These are phyloP conservation scores for Eufriesea mexicana DNA, from an alignment of 1,140 invertebrate genomes.

Conservation along the genomic window DNA sequence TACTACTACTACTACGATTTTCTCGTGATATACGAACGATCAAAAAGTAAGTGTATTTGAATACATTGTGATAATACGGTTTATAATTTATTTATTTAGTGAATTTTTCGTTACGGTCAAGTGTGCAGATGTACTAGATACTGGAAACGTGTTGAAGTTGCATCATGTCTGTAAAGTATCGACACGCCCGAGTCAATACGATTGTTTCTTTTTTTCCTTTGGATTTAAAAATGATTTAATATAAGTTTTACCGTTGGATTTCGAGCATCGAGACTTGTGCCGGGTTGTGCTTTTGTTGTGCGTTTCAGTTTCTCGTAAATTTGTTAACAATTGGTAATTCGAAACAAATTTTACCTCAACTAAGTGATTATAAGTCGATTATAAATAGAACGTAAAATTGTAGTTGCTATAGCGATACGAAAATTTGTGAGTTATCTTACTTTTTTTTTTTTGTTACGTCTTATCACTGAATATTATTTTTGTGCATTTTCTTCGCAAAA, in stretches of 20 bases:
- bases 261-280: background rate
- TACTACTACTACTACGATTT: background rate
- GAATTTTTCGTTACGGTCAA: background rate
- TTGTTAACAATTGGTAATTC: background rate
- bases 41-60: slow-evolving; percentile 18
- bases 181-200: background rate
- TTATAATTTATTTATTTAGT: background rate
- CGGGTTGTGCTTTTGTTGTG: background rate
- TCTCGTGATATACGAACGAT: slow-evolving; percentile 3
- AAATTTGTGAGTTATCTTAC: background rate
- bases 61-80: background rate
- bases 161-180: background rate
- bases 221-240: background rate
- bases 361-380: background rate
- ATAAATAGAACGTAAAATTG: background rate
- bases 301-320: background rate
- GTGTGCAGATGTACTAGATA: background rate
- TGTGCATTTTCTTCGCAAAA: background rate
- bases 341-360: background rate
- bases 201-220: background rate
- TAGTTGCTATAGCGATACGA: background rate
- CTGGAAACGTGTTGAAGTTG: slow-evolving; percentile 10
- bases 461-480: background rate
- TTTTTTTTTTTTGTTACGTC: background rate
- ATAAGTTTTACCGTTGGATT: background rate